A percentile compares a stretch with the other conserved stretches of the same genome.
These are phyloP conservation scores for Tetrapedia diversipes DNA, from an alignment of 2,888 invertebrate species.

Conservation along the genomic window DNA sequence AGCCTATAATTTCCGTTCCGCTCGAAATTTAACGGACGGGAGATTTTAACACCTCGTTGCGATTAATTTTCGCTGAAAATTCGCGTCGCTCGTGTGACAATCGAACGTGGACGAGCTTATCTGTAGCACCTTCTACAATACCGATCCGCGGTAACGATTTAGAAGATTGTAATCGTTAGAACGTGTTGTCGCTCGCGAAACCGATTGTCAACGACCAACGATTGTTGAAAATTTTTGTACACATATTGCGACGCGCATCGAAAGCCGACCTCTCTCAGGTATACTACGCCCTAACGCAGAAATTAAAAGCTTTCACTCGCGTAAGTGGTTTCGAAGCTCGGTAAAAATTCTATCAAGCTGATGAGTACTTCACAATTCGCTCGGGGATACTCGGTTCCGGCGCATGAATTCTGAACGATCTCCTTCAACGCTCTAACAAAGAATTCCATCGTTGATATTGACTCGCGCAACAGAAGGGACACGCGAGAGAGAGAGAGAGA, in stretches of 20 bases:
- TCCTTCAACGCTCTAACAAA: conserved; percentile 13
- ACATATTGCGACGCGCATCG: background rate
- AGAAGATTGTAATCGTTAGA: too few species aligned
- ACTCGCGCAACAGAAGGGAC: background rate
- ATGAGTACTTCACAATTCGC: conserved; percentile 32
- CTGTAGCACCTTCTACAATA: too few species aligned
- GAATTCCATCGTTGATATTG: conserved; percentile 24
- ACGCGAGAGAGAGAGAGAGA: too few species aligned
- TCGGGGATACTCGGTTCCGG: background rate
- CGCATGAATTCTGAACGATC: conserved; percentile 19
- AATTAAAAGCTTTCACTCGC: conserved; percentile 24
- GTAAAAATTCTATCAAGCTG: conserved; percentile 41
- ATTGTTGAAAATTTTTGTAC: background rate
- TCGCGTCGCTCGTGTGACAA: too few species aligned
- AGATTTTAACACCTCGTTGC: too few species aligned
- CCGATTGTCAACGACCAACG: too few species aligned
- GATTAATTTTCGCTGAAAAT: too few species aligned
- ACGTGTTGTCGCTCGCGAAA: too few species aligned
- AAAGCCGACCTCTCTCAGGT: background rate
- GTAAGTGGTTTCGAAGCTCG: conserved; percentile 23
- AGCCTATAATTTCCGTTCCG: background rate
- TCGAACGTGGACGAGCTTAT: too few species aligned
- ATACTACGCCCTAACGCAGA: conserved; percentile 4
- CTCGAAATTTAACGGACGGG: background rate
- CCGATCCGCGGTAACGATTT: too few species aligned